Base-by-base conservation (phyloP, 2,888 invertebrate genomes). In the Caenorhabditis sp. region DNA sequence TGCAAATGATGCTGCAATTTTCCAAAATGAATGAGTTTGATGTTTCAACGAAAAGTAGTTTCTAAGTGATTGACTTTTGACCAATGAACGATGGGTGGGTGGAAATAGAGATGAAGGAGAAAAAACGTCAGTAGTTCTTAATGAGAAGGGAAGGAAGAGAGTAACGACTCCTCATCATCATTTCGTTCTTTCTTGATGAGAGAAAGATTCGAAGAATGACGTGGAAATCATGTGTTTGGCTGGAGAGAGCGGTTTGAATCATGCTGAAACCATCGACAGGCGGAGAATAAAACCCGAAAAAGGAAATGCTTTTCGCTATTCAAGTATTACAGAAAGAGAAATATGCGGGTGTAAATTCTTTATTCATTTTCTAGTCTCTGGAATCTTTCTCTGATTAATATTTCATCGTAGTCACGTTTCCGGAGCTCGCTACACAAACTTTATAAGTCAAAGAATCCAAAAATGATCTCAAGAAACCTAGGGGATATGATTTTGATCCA, bases 221-320 rank as follows among this genome's bases (percentile, higher is more conserved):
- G 54, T 77, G 63, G 38, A 61, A 77, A 69, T 77, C 68, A 69
- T 69, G 77, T 77, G 68, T 22, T 26, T 54, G 19, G 24, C 68
- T 54, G 38, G 49, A 66, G 51, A 49, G 19, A 44, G 16, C 26
- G 26, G 14, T 26, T 16, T 16, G 41, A 63, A 28, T 41, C 26
- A 41, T 61, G 61, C 31, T 61, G 24, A 41, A 61, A 41, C 16
- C 24, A 22, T 38, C 22, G 59, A 38, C 6, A 22, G 16, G 10
- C 8, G 14, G 38, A 24, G n/a, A 24, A n/a, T 19, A 19, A 41
- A 22, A 38, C 14, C 51, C 10, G 26, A 24, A 7, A 4, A 26
- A 5, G 26, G 54, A 7, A 19, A 49, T 49, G 19, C 7, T 19
- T 49, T 26, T 54, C 14, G 24, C 12, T 54, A 54, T 35, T 51